Base-by-base conservation (phyloP, 2,888 invertebrate species). In the Seira ritae region DNA sequence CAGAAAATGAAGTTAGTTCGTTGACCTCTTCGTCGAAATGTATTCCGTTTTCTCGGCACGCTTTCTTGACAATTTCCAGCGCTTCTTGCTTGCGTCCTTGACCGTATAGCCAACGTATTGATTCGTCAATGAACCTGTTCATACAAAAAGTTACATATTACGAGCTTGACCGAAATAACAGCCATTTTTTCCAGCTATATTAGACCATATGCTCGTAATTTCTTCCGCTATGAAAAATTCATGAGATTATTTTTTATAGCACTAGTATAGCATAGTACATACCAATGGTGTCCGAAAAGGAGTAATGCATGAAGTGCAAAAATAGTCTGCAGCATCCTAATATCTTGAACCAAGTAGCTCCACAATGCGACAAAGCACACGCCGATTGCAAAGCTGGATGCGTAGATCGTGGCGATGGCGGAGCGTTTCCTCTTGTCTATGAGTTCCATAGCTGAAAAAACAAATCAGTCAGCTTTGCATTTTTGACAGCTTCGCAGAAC, bases 31-130 rank as follows among this genome's bases (percentile, higher is more conserved):
- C 31, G 62, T 80, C 62, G 62, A 87, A 87, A 23, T 92, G 92
- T 46, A 93, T 94, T 65, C 93, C 92, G 90, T 96, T 96, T 88
- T 93, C 93, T 90, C 93, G 94, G n/a, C 96, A 90, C n/a, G 94
- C 96, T 90, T 93, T 95, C 87, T 94, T 93, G 2, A 96, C 93
- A 84, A 96, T 95, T 10, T 93, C 92, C 0, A 96, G 93, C 0
- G 96, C 94, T 91, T 96, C 95, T 72, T 92, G 92, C 0, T 93
- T 92, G 67, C 94, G 92, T 0, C 96, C 96, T 90, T 96, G 95
- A 69, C 94, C 93, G 96, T 96, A 96, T 12, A 96, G 91, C 96
- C 96, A 96, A 19, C 96, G 93, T 0, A 96, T 96, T 8, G 96
- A 96, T 91, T 96, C 96, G 89, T 96, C 96, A 93, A 96, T 94